These are phyloP conservation scores for Drosophila parthenogenetica DNA, from an alignment of 2,888 invertebrate genomes.

Conservation along the genomic window DNA sequence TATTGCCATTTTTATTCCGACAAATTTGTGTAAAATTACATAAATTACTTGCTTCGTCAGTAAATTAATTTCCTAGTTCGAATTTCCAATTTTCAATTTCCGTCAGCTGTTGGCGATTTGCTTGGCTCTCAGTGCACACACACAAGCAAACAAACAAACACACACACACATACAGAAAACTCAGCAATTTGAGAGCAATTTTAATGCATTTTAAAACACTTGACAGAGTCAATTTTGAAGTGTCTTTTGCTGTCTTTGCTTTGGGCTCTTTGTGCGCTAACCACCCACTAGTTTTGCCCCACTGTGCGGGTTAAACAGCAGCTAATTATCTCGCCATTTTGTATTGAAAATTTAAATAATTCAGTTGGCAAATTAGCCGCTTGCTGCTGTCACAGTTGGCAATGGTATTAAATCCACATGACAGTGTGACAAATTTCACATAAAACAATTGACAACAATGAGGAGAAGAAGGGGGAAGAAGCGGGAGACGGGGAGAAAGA, in stretches of 20 bases:
- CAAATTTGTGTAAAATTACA: constrained; percentile 1
- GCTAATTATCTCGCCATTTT: constrained; percentile 76
- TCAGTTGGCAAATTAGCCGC: constrained; percentile 60
- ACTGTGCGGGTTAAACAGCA: constrained; percentile 3
- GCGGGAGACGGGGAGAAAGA: no score
- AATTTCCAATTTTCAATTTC: constrained; percentile 3
- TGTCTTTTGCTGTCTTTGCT: background rate
- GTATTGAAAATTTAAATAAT: constrained; percentile 68
- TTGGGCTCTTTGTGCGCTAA: background rate
- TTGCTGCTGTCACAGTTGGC: constrained; percentile 42
- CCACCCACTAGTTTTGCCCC: background rate
- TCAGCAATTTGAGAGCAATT: constrained; percentile 35
- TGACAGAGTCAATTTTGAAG: constrained; percentile 13
- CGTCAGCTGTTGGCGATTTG: constrained; percentile 38
- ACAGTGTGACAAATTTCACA: constrained; percentile 80
- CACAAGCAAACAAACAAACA: no score
- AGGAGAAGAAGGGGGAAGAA: no score
- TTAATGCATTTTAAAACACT: constrained; percentile 24
- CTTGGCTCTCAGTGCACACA: constrained; percentile 21
- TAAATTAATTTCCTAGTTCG: constrained; percentile 2
- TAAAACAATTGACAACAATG: constrained; percentile 68
- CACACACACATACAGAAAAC: background rate
- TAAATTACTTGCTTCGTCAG: constrained; percentile 1
- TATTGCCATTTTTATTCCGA: background rate
- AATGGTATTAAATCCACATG: constrained; percentile 66